Percentiles rank a stretch among this genome's conserved stretches.
These are phyloP conservation scores for Plutomurus gul DNA, from an alignment of 1,140 invertebrate genomes.

Conservation along the genomic window DNA sequence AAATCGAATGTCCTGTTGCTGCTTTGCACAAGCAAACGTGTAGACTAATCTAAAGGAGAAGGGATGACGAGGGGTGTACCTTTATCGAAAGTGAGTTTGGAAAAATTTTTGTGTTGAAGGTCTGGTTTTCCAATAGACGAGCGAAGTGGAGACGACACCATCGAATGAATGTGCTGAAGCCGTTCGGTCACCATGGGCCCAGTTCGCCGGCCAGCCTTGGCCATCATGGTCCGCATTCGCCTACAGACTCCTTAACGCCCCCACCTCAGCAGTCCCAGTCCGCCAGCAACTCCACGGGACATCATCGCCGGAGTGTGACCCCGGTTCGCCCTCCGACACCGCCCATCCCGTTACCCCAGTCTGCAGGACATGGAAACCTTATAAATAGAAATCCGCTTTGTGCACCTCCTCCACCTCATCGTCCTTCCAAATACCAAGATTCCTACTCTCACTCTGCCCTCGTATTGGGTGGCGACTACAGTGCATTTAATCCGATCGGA, in stretches of 20 bases:
- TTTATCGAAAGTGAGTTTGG: constrained; percentile 44
- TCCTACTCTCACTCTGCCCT: constrained; percentile 44
- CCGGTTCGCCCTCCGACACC: constrained; percentile 58
- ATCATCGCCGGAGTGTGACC: neutral
- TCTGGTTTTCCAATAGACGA: constrained; percentile 98
- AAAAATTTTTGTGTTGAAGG: constrained; percentile 63
- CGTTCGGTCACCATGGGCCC: constrained; percentile 62
- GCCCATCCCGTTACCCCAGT: constrained; percentile 47
- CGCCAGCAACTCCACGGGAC: constrained; percentile 34
- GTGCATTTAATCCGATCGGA: constrained; percentile 72
- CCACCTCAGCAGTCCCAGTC: constrained; percentile 54
- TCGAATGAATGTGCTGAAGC: constrained; percentile 88
- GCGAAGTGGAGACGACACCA: constrained; percentile 95
- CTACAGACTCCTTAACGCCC: constrained; percentile 55
- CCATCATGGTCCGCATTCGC: constrained; percentile 53
- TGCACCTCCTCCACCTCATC: constrained; percentile 20
- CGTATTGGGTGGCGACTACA: constrained; percentile 82
- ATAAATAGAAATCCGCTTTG: neutral
- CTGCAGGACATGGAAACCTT: constrained; percentile 1
- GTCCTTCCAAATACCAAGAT: neutral
- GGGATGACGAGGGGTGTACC: neutral
- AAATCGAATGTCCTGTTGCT: no score
- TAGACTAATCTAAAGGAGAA: neutral
- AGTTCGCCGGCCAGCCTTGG: constrained; percentile 49
- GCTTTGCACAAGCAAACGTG: no score